Conservation (phyloP, 2,888 invertebrate genomes). For the Acrobasis repandana region DNA sequence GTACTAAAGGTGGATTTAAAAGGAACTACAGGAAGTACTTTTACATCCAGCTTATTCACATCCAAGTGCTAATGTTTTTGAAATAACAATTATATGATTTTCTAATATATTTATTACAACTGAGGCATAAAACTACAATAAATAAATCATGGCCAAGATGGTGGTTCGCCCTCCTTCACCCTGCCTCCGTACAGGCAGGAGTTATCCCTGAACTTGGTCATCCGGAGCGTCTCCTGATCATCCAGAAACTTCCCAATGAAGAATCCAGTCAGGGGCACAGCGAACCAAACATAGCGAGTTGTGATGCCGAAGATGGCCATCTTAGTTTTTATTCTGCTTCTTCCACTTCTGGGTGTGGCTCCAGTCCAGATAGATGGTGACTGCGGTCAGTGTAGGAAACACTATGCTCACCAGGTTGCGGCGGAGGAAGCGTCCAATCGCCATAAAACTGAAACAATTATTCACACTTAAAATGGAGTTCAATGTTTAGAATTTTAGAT, state of each 20-base stretch:
- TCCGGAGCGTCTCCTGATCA: slow-evolving; percentile 86
- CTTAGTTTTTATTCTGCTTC: slow-evolving; percentile 55
- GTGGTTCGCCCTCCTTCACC: slow-evolving; percentile 85
- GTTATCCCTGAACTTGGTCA: slow-evolving; percentile 89
- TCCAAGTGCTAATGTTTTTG: too few species aligned
- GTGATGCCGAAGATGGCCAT: slow-evolving; percentile 84
- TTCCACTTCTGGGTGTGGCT: slow-evolving; percentile 89
- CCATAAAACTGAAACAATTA: slow-evolving; percentile 73
- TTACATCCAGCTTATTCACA: slow-evolving; percentile 2
- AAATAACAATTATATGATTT: slow-evolving; percentile 22
- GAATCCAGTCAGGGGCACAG: slow-evolving; percentile 82
- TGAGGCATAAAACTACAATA: slow-evolving; percentile 27
- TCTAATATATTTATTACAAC: slow-evolving; percentile 39
- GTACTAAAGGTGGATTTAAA: too few species aligned
- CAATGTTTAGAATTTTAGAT: too few species aligned
- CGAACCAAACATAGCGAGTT: slow-evolving; percentile 71
- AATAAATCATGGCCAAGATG: slow-evolving; percentile 86
- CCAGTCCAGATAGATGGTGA: slow-evolving; percentile 88
- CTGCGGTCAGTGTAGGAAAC: slow-evolving; percentile 84
- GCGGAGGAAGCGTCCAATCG: slow-evolving; percentile 73
- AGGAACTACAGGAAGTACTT: too few species aligned
- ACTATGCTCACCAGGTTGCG: slow-evolving; percentile 86
- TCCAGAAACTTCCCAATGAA: slow-evolving; percentile 86
- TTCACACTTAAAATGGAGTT: neutral
- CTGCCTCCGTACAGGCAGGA: slow-evolving; percentile 88